Conservation (phyloP, 2,113 vertebrate species). For the Indicator indicator region DNA sequence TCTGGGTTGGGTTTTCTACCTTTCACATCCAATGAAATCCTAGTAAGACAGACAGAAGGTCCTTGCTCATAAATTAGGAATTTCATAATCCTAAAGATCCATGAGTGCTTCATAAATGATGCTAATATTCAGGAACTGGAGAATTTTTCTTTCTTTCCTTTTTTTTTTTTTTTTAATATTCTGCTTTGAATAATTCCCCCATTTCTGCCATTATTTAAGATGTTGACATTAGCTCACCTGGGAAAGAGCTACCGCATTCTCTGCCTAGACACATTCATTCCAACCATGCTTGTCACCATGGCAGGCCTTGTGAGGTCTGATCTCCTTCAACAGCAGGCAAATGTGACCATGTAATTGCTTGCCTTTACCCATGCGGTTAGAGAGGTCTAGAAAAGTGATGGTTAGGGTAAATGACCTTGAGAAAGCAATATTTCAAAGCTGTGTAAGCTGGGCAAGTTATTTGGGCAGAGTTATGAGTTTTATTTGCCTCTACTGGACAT, state of each 20-base stretch:
- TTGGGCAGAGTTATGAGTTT: neutral
- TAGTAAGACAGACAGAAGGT: neutral
- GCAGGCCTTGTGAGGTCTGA: neutral
- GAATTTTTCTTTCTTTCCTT: no score
- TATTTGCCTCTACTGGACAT: neutral
- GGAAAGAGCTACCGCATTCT: neutral
- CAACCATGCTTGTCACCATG: neutral
- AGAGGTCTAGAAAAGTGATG: neutral
- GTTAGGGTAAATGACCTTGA: neutral
- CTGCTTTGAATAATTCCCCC: neutral
- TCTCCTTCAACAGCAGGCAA: neutral
- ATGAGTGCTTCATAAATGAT: neutral
- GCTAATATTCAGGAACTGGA: neutral
- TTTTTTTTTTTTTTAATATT: no score
- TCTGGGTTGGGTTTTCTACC: neutral
- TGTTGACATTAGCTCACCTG: neutral
- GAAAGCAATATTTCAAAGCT: neutral
- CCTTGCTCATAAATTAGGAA: neutral
- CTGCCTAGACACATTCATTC: neutral
- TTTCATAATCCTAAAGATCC: neutral
- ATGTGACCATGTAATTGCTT: neutral
- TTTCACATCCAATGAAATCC: neutral
- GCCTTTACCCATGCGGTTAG: neutral
- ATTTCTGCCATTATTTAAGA: neutral
- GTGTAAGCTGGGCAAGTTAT: neutral